Percentiles rank a stretch among this genome's conserved stretches.
These are phyloP conservation scores for Halocaridina rubra DNA, from an alignment of 2,888 invertebrate species.

Conservation along the genomic window DNA sequence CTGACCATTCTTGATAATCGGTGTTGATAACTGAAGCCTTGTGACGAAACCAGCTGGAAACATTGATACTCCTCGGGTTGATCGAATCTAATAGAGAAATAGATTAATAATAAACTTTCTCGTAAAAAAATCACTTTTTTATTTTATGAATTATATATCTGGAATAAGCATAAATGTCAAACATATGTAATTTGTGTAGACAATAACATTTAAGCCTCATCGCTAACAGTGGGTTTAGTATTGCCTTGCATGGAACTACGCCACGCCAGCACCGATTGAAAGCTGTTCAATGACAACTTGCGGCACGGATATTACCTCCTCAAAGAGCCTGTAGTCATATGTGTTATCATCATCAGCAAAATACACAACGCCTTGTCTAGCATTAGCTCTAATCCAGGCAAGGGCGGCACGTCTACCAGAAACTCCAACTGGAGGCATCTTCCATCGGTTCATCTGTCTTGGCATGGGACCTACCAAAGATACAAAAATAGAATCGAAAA, in stretches of 20 bases:
- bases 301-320: too few species aligned
- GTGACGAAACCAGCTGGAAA: conserved; percentile 24
- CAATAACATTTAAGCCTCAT: too few species aligned
- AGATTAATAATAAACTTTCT: too few species aligned
- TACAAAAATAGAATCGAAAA: too few species aligned
- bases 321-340: background rate
- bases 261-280: too few species aligned
- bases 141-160: too few species aligned
- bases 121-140: too few species aligned
- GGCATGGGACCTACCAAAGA: background rate
- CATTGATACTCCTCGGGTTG: background rate
- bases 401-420: background rate
- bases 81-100: background rate
- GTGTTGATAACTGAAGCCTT: background rate
- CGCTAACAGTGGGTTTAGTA: too few species aligned
- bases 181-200: too few species aligned
- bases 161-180: too few species aligned
- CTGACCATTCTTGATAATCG: background rate
- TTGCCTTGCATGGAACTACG: too few species aligned
- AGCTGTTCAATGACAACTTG: too few species aligned
- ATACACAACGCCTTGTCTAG: background rate
- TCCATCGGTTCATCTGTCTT: background rate
- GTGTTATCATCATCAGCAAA: background rate
- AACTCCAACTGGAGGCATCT: background rate
- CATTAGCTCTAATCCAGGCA: background rate